Percentiles rank a stretch among this genome's conserved stretches.
These are phyloP conservation scores for Siphlonurus alternatus DNA, from an alignment of 2,888 invertebrate species.

Conservation along the genomic window DNA sequence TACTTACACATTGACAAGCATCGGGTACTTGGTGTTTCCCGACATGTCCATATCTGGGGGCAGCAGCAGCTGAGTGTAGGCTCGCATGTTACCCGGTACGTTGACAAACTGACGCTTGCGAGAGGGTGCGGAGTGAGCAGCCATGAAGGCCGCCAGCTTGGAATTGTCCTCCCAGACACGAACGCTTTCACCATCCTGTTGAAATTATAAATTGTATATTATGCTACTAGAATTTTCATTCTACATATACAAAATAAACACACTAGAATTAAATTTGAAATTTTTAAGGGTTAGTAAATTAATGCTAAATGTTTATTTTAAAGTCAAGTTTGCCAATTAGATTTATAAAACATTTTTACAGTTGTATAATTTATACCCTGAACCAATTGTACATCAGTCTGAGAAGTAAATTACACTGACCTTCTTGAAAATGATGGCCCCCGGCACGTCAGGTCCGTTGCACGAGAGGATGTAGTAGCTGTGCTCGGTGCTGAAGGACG, in stretches of 20 bases:
- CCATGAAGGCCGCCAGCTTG: conserved; percentile 30
- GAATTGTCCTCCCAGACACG: conserved; percentile 40
- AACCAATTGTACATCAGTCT: no score
- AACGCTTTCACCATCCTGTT: conserved; percentile 14
- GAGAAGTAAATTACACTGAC: conserved; percentile 24
- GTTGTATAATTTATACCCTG: no score
- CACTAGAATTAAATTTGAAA: no score
- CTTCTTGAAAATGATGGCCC: conserved; percentile 41
- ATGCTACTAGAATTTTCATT: neutral
- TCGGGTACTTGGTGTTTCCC: conserved; percentile 55
- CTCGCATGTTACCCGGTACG: conserved; percentile 46
- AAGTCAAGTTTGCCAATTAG: neutral
- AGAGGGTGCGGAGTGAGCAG: conserved; percentile 24
- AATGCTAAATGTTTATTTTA: no score
- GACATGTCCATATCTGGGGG: conserved; percentile 52
- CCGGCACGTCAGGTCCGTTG: conserved; percentile 70
- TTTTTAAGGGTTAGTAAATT: no score
- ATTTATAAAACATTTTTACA: no score
- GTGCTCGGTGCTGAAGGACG: conserved; percentile 46
- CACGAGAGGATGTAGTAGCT: conserved; percentile 59
- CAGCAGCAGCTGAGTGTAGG: conserved; percentile 55
- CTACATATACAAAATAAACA: neutral
- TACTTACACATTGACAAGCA: conserved; percentile 73
- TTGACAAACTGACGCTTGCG: conserved; percentile 32
- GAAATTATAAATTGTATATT: neutral